phyloP scores from a whole-genome alignment of 2,797 vertebrate species.

The Leuciscus waleckii region DNA sequence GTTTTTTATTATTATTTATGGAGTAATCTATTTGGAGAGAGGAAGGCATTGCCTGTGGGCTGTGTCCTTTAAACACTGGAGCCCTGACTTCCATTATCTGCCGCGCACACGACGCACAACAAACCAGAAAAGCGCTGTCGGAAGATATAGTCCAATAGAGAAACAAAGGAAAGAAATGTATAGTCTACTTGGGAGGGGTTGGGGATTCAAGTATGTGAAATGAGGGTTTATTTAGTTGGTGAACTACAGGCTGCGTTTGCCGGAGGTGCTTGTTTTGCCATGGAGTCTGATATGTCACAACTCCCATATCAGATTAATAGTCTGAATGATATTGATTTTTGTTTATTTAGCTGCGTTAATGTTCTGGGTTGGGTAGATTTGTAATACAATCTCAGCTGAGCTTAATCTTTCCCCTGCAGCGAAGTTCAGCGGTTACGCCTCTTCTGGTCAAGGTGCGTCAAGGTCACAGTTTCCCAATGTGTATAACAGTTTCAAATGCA shows the following conservation, averaged over 20 bases:
- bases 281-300: slow-evolving; percentile 68
- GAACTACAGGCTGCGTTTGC: slow-evolving; percentile 40
- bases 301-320: slow-evolving; percentile 75
- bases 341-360: slow-evolving; percentile 80
- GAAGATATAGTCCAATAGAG: slow-evolving; percentile 67
- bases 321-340: slow-evolving; percentile 81
- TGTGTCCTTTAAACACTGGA: slow-evolving; percentile 83
- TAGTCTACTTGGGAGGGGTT: neutral
- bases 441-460: slow-evolving; percentile 55
- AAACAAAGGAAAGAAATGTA: slow-evolving; percentile 32
- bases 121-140: slow-evolving; percentile 75
- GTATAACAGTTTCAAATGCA: neutral
- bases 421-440: slow-evolving; percentile 39
- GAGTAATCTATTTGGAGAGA: slow-evolving; percentile 72
- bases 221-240: slow-evolving; percentile 21
- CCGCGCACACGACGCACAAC: slow-evolving; percentile 78
- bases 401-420: slow-evolving; percentile 59
- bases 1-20: slow-evolving; percentile 86
- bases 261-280: slow-evolving; percentile 65
- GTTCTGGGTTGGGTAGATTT: slow-evolving; percentile 79
- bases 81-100: slow-evolving; percentile 84
- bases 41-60: slow-evolving; percentile 76
- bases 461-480: slow-evolving; percentile 52
- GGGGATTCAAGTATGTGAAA: slow-evolving; percentile 7
- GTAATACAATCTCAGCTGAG: slow-evolving; percentile 72